Evolutionary conservation across 2,888 invertebrate genomes (phyloP).

Genomic region (Adineta ricciae): DNA sequence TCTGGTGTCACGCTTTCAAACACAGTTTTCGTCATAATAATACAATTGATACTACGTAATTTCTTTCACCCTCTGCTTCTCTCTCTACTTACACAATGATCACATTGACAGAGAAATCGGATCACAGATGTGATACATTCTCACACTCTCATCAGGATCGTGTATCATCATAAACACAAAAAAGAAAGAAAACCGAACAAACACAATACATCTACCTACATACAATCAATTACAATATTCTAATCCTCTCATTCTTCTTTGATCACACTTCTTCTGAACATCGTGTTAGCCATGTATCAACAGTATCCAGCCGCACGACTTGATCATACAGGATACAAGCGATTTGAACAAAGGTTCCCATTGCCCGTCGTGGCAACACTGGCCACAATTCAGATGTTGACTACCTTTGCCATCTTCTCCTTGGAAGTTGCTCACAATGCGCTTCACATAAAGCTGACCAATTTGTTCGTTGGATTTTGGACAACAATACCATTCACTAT

Average conservation of each 20-base stretch:
- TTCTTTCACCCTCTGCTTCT: no score
- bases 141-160: not conserved
- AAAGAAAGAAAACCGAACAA: not conserved
- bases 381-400: not conserved
- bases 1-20: no score
- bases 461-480: slow-evolving; percentile 7
- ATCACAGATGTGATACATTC: not conserved
- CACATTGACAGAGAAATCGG: not conserved
- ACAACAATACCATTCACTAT: not conserved
- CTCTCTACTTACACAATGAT: no score
- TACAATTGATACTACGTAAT: no score
- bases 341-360: not conserved
- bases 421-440: not conserved
- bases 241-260: not conserved
- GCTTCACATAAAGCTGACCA: not conserved
- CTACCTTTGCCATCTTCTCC: not conserved
- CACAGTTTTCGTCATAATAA: no score
- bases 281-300: not conserved
- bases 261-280: not conserved
- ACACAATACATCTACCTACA: not conserved
- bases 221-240: not conserved
- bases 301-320: not conserved
- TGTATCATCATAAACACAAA: not conserved
- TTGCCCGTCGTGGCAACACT: not conserved
- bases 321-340: not conserved